A percentile compares a stretch with the other conserved stretches of the same genome.
These are phyloP conservation scores for Tortricodes alternella DNA, from an alignment of 2,888 invertebrate genomes.

Conservation along the genomic window DNA sequence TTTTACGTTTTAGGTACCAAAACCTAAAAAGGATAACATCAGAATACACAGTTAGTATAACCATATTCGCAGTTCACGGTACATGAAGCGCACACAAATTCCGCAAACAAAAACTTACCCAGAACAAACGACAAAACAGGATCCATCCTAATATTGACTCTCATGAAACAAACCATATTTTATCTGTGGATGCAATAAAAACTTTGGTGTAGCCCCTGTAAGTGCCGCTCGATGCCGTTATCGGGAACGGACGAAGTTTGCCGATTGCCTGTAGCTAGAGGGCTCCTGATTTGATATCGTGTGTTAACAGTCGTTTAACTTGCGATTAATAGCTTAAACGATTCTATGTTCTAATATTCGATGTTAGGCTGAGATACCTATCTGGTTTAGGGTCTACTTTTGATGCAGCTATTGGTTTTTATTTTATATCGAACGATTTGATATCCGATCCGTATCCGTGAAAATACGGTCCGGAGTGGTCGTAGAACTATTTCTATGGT, in stretches of 20 bases:
- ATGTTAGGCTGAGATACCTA: slow-evolving; percentile 3
- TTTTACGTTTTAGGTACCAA: too few relatives aligned
- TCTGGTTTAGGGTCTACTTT: not conserved
- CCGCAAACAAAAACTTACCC: not conserved
- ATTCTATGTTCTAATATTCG: slow-evolving; percentile 21
- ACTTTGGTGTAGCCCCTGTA: slow-evolving; percentile 20
- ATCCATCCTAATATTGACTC: slow-evolving; percentile 9
- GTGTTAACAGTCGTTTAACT: slow-evolving; percentile 35
- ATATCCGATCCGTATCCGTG: too few relatives aligned
- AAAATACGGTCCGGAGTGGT: too few relatives aligned
- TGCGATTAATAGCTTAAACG: slow-evolving; percentile 30
- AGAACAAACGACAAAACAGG: slow-evolving; percentile 1
- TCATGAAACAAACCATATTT: slow-evolving; percentile 27
- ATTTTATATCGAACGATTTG: not conserved
- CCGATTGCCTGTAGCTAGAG: slow-evolving; percentile 27
- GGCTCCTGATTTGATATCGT: slow-evolving; percentile 38
- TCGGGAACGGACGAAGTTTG: slow-evolving; percentile 26
- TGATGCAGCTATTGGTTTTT: not conserved
- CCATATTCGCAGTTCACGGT: too few relatives aligned
- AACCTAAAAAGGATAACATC: too few relatives aligned
- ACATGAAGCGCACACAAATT: not conserved
- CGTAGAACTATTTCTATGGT: too few relatives aligned
- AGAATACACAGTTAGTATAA: too few relatives aligned
- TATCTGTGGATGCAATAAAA: slow-evolving; percentile 29
- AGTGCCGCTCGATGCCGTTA: slow-evolving; percentile 28